Evolutionary conservation across 2,113 vertebrate species (phyloP), one percentile per base, ranked within the genome.

Genomic region (Eubucco bourcierii): DNA sequence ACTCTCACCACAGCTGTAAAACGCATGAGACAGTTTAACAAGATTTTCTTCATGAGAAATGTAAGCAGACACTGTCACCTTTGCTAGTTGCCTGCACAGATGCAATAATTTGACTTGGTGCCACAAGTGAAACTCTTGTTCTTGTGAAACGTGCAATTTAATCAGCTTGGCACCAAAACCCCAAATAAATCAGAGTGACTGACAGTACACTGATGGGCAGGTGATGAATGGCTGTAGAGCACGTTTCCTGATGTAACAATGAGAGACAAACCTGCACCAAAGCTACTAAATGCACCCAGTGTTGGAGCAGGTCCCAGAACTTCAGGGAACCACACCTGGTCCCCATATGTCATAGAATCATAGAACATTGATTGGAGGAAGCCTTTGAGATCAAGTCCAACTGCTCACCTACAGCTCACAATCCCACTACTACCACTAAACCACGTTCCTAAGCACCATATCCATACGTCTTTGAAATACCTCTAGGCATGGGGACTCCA

Each of bases 41-140:
- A 80, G 83, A 73, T 91, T 91, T 88, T 65, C 90, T 90, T 91
- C 64, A 34, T 2, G 63, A 75, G 70, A 73, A 94, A 83, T 72
- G 80, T 67, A 94, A 92, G 91, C 64, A 91, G 90, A 47, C 70
- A 53, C 61, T 64, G 65, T 47, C 83, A 95, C 85, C 93, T 93
- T 41, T 64, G 28, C 79, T 85, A 6, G 76, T 11, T 74, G 67
- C 58, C 85, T 80, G 77, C 68, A 84, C 73, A 82, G 71, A 90
- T 59, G 90, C 82, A 90, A 28, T 93, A 47, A 90, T 84, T 93
- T 19, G 7, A 73, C 31, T 44, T 1, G 2, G 58, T 77, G 85
- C 72, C 74, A 74, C 1, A 9, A 91, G 60, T 74, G 67, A 87
- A 90, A 77, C 34, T 76, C 50, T 37, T 0, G 5, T 37, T 83